Conservation (phyloP, 2,113 vertebrate genomes). For the Rhinoderma darwinii region DNA sequence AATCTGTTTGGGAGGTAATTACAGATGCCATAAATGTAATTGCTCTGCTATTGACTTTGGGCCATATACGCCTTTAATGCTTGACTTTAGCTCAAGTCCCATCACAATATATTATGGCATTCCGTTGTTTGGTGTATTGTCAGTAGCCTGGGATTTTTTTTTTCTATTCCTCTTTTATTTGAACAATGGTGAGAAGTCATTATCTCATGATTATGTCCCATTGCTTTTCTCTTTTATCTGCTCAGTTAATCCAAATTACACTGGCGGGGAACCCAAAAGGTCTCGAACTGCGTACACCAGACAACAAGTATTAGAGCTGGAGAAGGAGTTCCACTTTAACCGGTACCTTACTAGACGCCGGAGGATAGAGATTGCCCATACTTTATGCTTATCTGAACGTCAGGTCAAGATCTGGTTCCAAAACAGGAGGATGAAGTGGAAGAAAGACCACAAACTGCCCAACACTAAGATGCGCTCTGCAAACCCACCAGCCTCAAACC, state of each 20-base stretch:
- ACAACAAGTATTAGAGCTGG: slow-evolving; percentile 98
- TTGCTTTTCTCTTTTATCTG: slow-evolving; percentile 74
- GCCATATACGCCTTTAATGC: slow-evolving; percentile 90
- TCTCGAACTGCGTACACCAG: slow-evolving; percentile 98
- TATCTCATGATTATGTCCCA: slow-evolving; percentile 86
- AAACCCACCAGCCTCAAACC: slow-evolving; percentile 80
- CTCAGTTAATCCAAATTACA: slow-evolving; percentile 93
- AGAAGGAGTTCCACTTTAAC: slow-evolving; percentile 99
- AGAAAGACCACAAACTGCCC: slow-evolving; percentile 98
- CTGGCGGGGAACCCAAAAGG: slow-evolving; percentile 96
- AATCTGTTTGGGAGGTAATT: slow-evolving; percentile 96
- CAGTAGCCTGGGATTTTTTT: slow-evolving; percentile 74
- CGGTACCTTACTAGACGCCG: slow-evolving; percentile 97
- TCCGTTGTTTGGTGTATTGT: slow-evolving; percentile 77
- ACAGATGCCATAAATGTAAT: slow-evolving; percentile 98
- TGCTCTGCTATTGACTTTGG: slow-evolving; percentile 87
- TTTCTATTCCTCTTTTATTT: slow-evolving; percentile 72
- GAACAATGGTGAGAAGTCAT: slow-evolving; percentile 81
- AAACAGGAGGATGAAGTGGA: slow-evolving; percentile 99
- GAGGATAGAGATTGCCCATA: slow-evolving; percentile 97
- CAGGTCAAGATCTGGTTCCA: slow-evolving; percentile 99
- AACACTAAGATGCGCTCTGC: slow-evolving; percentile 98
- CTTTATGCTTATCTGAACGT: slow-evolving; percentile 95
- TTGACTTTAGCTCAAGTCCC: slow-evolving; percentile 87
- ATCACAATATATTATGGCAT: slow-evolving; percentile 84